Conservation (phyloP, 2,888 invertebrate species). For the Piscicola geometra region DNA sequence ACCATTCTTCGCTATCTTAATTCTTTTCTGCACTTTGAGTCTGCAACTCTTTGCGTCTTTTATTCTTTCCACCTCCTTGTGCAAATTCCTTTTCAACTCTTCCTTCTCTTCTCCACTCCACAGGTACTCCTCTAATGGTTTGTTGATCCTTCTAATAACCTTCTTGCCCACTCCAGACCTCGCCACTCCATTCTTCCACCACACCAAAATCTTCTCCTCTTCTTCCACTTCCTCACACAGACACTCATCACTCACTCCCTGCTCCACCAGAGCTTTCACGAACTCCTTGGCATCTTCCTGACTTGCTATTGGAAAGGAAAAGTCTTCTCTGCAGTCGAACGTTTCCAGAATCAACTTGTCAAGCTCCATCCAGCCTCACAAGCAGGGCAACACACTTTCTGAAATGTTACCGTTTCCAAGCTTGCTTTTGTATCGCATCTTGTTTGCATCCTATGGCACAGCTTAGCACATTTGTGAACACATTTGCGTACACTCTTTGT, state of each 20-base stretch:
- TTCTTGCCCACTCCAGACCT: constrained; percentile 22
- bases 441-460: too few species aligned
- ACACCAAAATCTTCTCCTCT: constrained; percentile 16
- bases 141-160: constrained; percentile 30
- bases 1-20: not conserved
- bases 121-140: constrained; percentile 30
- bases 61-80: constrained; percentile 19
- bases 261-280: constrained; percentile 16
- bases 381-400: too few species aligned
- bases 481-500: too few species aligned
- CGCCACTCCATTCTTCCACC: constrained; percentile 26
- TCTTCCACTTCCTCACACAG: constrained; percentile 25
- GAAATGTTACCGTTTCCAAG: too few species aligned
- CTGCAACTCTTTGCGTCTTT: constrained; percentile 1
- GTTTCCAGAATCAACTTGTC: constrained; percentile 27
- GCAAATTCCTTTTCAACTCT: constrained; percentile 22
- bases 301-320: constrained; percentile 25
- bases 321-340: not conserved
- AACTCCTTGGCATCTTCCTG: constrained; percentile 26
- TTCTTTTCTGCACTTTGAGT: constrained; percentile 12
- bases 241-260: constrained; percentile 8
- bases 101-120: constrained; percentile 17
- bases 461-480: too few species aligned
- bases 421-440: too few species aligned
- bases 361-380: constrained; percentile 15